phyloP scores from a whole-genome alignment of 2,888 invertebrate species.

The Phengaris alcon region DNA sequence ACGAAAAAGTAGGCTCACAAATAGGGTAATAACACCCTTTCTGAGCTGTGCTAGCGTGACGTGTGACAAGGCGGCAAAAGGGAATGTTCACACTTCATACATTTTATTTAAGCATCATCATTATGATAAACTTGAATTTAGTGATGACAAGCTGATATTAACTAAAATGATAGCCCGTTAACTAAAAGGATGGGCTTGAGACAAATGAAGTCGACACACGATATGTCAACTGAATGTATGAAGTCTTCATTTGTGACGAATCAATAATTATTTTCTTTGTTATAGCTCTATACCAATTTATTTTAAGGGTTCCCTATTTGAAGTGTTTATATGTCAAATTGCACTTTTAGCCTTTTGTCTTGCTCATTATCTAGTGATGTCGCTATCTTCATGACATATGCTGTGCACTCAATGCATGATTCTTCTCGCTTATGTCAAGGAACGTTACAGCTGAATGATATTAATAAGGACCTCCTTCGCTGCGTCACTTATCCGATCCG shows the following conservation, averaged over 20 bases:
- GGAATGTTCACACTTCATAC: constrained; percentile 8
- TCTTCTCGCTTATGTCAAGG: neutral
- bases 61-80: neutral
- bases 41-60: neutral
- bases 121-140: neutral
- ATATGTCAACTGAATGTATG: too few relatives aligned
- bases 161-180: too few relatives aligned
- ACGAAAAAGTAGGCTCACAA: neutral
- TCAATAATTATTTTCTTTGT: too few relatives aligned
- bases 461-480: neutral
- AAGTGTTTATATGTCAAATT: too few relatives aligned
- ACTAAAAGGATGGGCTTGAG: too few relatives aligned
- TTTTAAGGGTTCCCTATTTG: too few relatives aligned
- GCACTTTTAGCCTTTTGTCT: too few relatives aligned
- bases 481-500: neutral
- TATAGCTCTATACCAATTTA: too few relatives aligned
- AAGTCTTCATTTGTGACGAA: too few relatives aligned
- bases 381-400: neutral
- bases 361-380: too few relatives aligned
- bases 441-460: neutral
- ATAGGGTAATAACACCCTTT: neutral
- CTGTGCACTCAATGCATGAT: neutral
- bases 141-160: too few relatives aligned
- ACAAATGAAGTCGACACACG: too few relatives aligned
- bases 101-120: constrained; percentile 6